Conservation (phyloP, 2,113 vertebrate genomes). For the Mellivora capensis region DNA sequence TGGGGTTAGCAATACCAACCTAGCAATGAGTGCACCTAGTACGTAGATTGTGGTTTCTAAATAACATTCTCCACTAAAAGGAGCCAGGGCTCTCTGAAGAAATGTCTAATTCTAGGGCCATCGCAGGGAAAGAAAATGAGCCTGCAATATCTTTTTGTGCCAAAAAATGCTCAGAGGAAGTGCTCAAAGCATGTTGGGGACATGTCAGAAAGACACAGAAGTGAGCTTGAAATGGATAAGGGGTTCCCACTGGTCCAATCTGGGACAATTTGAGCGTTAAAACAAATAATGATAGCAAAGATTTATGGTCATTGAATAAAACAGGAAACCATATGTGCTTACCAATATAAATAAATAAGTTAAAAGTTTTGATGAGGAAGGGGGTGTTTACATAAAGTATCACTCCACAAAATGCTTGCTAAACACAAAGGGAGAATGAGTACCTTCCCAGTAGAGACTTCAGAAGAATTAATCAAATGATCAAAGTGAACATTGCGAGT, state of each 20-base stretch:
- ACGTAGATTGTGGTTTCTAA: neutral
- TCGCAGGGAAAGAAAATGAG: neutral
- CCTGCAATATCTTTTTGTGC: neutral
- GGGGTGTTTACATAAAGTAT: neutral
- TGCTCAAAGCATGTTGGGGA: neutral
- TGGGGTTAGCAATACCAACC: neutral
- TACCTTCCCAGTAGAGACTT: neutral
- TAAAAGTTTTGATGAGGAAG: neutral
- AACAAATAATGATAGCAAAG: neutral
- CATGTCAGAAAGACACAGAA: neutral
- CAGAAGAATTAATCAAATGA: slow-evolving; percentile 5
- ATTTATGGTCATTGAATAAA: neutral
- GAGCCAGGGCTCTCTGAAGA: neutral
- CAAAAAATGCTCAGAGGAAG: neutral
- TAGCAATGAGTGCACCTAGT: neutral
- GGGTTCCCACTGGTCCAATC: neutral
- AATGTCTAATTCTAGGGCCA: neutral
- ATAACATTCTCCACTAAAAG: neutral
- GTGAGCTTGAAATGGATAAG: neutral
- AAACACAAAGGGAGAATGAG: neutral
- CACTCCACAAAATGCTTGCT: neutral
- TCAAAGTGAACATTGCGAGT: neutral
- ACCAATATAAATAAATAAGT: neutral
- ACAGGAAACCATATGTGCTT: neutral
- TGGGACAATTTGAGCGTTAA: neutral